Percentiles rank a stretch among this genome's conserved stretches.
phyloP scores from a whole-genome alignment of 2,797 vertebrate genomes.

The Falco columbarius region DNA sequence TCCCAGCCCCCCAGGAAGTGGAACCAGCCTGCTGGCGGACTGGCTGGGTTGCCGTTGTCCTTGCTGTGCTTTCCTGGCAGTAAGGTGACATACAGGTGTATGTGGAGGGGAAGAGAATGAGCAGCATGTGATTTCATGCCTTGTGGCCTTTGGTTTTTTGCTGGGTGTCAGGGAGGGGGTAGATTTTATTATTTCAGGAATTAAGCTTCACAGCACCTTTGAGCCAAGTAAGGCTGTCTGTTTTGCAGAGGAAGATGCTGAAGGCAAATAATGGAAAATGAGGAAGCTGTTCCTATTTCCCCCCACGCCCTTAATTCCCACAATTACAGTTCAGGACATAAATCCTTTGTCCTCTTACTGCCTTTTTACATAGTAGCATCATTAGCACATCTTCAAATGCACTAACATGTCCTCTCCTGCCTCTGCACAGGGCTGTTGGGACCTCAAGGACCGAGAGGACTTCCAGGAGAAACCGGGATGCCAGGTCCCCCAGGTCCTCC shows the following conservation, averaged over 20 bases:
- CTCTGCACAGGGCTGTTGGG: slow-evolving; percentile 79
- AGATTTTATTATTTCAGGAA: not conserved
- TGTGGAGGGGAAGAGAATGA: not conserved
- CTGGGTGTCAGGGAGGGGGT: not conserved
- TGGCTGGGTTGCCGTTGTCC: not conserved
- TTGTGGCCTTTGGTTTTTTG: not conserved
- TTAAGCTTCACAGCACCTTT: not conserved
- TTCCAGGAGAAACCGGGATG: slow-evolving; percentile 81
- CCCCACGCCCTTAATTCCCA: not conserved
- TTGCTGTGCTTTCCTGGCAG: not conserved
- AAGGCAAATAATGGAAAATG: not conserved
- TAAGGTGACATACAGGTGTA: not conserved
- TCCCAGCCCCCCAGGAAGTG: not conserved
- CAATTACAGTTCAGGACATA: not conserved
- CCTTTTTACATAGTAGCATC: not conserved
- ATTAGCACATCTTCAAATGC: not conserved
- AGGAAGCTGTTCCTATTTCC: not conserved
- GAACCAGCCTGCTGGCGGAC: not conserved
- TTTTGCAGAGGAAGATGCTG: not conserved
- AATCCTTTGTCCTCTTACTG: not conserved
- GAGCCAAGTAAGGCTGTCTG: not conserved
- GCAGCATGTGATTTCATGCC: not conserved
- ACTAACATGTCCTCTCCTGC: not conserved
- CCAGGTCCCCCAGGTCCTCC: slow-evolving; percentile 83
- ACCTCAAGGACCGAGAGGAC: slow-evolving; percentile 85